Percentiles rank a stretch among this genome's conserved stretches.
Evolutionary conservation across 2,113 vertebrate species (phyloP).

Genomic region (Picathartes gymnocephalus): DNA sequence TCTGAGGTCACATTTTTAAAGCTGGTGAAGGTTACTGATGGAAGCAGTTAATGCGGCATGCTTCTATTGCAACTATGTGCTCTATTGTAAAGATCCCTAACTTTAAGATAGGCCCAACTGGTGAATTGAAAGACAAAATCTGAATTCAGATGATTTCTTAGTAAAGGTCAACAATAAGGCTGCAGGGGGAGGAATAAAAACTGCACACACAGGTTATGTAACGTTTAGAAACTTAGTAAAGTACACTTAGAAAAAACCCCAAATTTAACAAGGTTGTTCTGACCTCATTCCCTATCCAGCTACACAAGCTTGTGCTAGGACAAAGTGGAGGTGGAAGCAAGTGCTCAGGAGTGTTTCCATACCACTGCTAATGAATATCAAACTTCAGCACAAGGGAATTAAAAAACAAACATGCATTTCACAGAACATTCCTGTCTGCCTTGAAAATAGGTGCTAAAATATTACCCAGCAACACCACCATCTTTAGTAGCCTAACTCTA

Average conservation of each 20-base stretch:
- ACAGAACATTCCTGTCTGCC: background rate
- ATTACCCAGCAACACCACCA: background rate
- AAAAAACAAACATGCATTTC: background rate
- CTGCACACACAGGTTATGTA: background rate
- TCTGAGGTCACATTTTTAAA: background rate
- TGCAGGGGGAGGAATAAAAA: background rate
- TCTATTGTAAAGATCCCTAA: background rate
- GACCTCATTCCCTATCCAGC: background rate
- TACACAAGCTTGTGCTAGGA: background rate
- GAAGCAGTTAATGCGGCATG: background rate
- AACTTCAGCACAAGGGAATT: background rate
- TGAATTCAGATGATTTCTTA: background rate
- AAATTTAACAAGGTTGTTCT: background rate
- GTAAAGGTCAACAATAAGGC: background rate
- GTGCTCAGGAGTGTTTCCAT: background rate
- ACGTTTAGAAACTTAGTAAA: background rate
- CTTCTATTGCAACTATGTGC: fast-evolving
- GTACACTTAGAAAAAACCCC: background rate
- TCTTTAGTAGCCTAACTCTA: background rate
- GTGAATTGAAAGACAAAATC: background rate
- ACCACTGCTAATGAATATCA: background rate
- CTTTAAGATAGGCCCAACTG: background rate
- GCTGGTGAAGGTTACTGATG: background rate
- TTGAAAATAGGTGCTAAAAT: background rate
- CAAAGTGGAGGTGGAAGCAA: background rate